A percentile compares a stretch with the other conserved stretches of the same genome.
These are phyloP conservation scores for Eupithecia inturbata DNA, from an alignment of 2,888 invertebrate species.

Conservation along the genomic window DNA sequence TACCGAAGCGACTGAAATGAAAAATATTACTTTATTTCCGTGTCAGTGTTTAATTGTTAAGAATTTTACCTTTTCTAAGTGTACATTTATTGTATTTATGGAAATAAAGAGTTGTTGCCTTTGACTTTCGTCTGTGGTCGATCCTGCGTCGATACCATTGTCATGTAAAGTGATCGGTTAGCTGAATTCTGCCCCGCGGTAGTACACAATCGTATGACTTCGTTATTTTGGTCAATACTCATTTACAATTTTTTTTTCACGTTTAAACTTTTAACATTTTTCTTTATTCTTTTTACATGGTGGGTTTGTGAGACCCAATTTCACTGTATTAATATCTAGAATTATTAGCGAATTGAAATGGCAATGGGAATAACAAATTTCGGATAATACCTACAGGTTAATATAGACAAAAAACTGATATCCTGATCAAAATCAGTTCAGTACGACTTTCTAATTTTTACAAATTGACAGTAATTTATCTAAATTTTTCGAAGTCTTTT, in stretches of 20 bases:
- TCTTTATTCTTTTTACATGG: not conserved
- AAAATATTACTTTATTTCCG: too few relatives aligned
- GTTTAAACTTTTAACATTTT: not conserved
- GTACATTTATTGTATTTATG: too few relatives aligned
- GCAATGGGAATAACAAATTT: not conserved
- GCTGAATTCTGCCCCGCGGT: too few relatives aligned
- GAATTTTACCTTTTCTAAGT: too few relatives aligned
- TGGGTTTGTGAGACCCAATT: not conserved
- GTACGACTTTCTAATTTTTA: slow-evolving; percentile 18
- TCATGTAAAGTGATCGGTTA: too few relatives aligned
- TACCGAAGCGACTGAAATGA: too few relatives aligned
- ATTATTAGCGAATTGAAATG: not conserved
- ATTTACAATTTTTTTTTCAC: not conserved
- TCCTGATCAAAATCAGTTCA: slow-evolving; percentile 32
- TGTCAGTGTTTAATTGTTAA: too few relatives aligned
- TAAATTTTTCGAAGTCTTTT: slow-evolving; percentile 17
- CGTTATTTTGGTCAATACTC: slow-evolving; percentile 1
- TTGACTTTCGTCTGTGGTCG: too few relatives aligned
- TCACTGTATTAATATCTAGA: not conserved
- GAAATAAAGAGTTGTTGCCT: too few relatives aligned
- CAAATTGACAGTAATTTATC: slow-evolving; percentile 28
- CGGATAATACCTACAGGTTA: not conserved
- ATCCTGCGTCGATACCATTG: too few relatives aligned
- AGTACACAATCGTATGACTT: not conserved
- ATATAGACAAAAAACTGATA: slow-evolving; percentile 1